Evolutionary conservation across 1,140 invertebrate genomes (phyloP).

Genomic region (Heliconius nattereri): DNA sequence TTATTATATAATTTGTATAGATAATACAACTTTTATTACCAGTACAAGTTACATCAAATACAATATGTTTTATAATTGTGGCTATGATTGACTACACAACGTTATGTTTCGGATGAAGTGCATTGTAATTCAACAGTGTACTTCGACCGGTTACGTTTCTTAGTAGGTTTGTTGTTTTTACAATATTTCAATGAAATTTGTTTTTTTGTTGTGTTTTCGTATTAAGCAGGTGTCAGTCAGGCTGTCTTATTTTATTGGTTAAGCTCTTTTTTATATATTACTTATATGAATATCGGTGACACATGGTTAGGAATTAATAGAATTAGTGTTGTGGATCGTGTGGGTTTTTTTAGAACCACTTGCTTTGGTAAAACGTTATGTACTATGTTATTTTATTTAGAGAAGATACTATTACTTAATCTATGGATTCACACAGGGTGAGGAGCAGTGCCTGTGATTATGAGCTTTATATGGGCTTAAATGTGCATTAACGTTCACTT

Average conservation of each 20-base stretch:
- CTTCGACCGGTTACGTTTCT: not conserved
- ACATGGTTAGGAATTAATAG: not conserved
- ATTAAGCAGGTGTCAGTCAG: not conserved
- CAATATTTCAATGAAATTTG: not conserved
- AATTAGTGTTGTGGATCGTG: not conserved
- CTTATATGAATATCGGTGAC: not conserved
- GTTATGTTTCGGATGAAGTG: not conserved
- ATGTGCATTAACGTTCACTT: no score
- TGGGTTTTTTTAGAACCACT: not conserved
- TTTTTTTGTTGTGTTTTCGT: not conserved
- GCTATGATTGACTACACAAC: not conserved
- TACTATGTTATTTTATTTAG: no score
- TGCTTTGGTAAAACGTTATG: not conserved
- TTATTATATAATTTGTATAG: no score
- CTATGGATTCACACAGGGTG: no score
- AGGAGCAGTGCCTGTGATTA: no score
- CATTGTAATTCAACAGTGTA: not conserved
- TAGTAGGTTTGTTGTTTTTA: not conserved
- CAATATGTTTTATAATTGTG: slow-evolving; percentile 7
- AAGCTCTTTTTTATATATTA: not conserved
- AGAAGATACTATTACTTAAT: no score
- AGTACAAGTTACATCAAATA: slow-evolving; percentile 1
- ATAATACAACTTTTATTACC: no score
- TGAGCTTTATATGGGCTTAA: no score
- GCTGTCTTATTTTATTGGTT: not conserved